Evolutionary conservation across 2,888 invertebrate genomes (phyloP), one percentile per base, ranked within the genome.

Genomic region (Thereva unica): DNA sequence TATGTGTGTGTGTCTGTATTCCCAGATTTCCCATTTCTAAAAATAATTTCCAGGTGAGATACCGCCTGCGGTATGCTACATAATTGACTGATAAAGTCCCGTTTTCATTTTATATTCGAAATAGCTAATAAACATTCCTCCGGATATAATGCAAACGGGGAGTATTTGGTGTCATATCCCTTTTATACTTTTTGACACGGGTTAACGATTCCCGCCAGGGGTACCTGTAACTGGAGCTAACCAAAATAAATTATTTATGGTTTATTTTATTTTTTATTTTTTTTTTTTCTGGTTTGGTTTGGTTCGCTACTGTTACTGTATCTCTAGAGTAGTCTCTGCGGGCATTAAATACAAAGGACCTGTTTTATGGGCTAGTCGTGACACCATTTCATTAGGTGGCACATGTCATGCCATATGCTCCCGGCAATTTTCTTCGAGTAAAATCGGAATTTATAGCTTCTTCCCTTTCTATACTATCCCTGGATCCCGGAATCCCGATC

Each of bases 391-490:
- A 66, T 66, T 66, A 66, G 59, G 66, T 66, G 61, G 61, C 66
- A 59, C 66, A 66, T 66, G 66, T 59, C 66, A 66, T 59, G 66
- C 66, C 66, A 66, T 61, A 66, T 66, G 66, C 66, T 66, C 66
- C 66, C 61, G 47, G 59, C 59, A 66, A 66, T 66, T 66, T 66
- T 59, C 66, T 61, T 59, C 38, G 42, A 66, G 66, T 66, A 61
- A 66, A 66, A 66, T 59, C 59, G 52, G 54, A 66, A 66, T 66
- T 66, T 66, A 66, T 66, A 56, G 66, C 53, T 12, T 47, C 42
- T 61, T 50, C 53, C 42, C 61, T 66, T 12, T 52, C 38, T 37
- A 59, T 57, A 52, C 42, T 53, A n/a, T 35, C 12, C 45, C 9
- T 12, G 23, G 61, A n/a, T 42, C n/a, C 37, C 37, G 53, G 37